These are phyloP conservation scores for Polia nebulosa DNA, from an alignment of 2,888 invertebrate genomes.

Conservation along the genomic window DNA sequence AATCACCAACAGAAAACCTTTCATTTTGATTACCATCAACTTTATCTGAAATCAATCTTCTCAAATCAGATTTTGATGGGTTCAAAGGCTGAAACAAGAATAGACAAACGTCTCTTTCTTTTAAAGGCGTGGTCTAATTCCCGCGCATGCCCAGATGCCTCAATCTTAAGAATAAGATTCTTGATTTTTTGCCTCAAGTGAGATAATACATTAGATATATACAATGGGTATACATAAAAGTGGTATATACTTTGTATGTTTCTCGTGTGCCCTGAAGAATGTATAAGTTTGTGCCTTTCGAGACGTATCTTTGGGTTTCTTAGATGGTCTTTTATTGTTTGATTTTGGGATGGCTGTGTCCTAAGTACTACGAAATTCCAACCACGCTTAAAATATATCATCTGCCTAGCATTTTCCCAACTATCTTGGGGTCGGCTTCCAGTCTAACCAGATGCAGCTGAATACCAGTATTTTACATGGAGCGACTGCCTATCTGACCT, in stretches of 20 bases:
- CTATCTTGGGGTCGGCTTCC: too few species aligned
- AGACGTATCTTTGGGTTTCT: constrained; percentile 22
- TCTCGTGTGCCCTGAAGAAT: constrained; percentile 33
- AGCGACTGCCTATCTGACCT: too few species aligned
- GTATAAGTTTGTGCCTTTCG: constrained; percentile 31
- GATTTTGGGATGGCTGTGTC: not conserved
- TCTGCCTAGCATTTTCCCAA: not conserved
- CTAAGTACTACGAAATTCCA: not conserved
- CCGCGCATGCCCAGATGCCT: constrained; percentile 82
- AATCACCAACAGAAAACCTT: constrained; percentile 63
- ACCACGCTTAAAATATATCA: not conserved
- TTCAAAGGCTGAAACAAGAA: constrained; percentile 74
- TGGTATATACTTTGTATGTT: constrained; percentile 65
- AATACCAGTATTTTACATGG: too few species aligned
- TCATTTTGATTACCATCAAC: constrained; percentile 77
- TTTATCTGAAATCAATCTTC: constrained; percentile 85
- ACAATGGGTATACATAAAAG: constrained; percentile 71
- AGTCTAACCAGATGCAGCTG: too few species aligned
- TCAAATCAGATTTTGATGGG: constrained; percentile 76
- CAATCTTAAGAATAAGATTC: constrained; percentile 88
- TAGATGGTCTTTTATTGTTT: constrained; percentile 14
- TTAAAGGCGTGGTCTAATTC: constrained; percentile 81
- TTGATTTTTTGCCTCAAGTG: constrained; percentile 78
- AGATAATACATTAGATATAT: constrained; percentile 80
- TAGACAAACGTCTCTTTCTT: constrained; percentile 80